A percentile compares a stretch with the other conserved stretches of the same genome.
Conservation (phyloP, 2,888 invertebrate species). For the Isotomurus palustris region DNA sequence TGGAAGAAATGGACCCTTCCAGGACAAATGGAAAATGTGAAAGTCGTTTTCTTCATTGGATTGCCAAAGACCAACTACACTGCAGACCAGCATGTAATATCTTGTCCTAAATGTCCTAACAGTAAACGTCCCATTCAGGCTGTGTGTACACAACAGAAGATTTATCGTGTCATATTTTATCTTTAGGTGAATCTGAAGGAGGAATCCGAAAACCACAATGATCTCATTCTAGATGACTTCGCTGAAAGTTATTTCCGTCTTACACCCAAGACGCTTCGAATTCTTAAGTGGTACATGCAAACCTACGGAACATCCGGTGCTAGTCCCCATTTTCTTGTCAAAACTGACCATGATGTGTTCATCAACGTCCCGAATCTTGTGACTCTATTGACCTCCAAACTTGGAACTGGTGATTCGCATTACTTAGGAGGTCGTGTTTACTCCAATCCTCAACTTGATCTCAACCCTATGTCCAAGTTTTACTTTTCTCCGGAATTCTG, state of each 20-base stretch:
- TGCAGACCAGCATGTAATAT: not conserved
- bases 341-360: constrained; percentile 36
- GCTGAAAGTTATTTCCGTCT: constrained; percentile 32
- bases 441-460: constrained; percentile 28
- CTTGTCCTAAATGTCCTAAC: too few species aligned
- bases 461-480: too few species aligned
- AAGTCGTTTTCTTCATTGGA: too few species aligned
- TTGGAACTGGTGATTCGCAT: too few species aligned
- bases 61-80: too few species aligned
- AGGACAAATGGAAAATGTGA: too few species aligned
- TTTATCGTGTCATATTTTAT: too few species aligned
- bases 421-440: constrained; percentile 28
- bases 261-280: constrained; percentile 28
- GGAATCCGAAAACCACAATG: constrained; percentile 19
- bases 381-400: constrained; percentile 9
- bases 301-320: constrained; percentile 14
- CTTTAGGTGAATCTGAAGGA: too few species aligned
- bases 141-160: too few species aligned
- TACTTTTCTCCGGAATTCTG: constrained; percentile 28
- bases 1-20: too few species aligned
- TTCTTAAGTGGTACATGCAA: constrained; percentile 33
- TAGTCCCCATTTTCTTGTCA: constrained; percentile 26
- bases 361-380: constrained; percentile 29
- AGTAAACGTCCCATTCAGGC: too few species aligned
- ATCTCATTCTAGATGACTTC: constrained; percentile 34